A percentile compares a stretch with the other conserved stretches of the same genome.
phyloP scores from a whole-genome alignment of 23 tunicate genomes.

The Corella eumyota region DNA sequence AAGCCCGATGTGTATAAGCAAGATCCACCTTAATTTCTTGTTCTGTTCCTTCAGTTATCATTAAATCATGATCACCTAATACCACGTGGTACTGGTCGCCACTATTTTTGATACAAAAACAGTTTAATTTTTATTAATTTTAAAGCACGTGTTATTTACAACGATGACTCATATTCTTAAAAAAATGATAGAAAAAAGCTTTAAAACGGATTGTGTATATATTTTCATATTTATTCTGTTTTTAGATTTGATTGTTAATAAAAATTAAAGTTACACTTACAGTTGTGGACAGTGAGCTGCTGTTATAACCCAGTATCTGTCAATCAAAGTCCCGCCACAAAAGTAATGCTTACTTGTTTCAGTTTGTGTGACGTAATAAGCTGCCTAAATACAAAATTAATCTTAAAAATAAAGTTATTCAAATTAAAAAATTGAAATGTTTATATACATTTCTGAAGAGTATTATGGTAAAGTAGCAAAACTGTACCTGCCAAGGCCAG shows the following conservation, averaged over 20 bases:
- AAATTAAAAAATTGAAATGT: too few species aligned
- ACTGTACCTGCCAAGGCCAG: constrained; percentile 88
- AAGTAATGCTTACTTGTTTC: constrained; percentile 25
- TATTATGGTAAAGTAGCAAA: too few species aligned
- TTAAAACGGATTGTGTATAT: too few species aligned
- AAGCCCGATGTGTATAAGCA: constrained; percentile 27
- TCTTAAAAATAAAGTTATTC: not conserved
- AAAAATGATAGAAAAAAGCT: too few species aligned
- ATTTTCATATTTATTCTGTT: too few species aligned
- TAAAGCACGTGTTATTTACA: too few species aligned
- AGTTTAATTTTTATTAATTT: not conserved
- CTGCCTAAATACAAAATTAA: constrained; percentile 27
- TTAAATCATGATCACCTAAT: constrained; percentile 62
- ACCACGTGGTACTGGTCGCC: constrained; percentile 63
- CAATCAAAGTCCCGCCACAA: constrained; percentile 92
- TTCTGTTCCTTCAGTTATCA: constrained; percentile 44
- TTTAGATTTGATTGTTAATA: not conserved
- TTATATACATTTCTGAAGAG: too few species aligned
- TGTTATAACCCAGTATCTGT: constrained; percentile 87
- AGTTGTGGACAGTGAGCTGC: constrained; percentile 95
- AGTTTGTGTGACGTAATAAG: constrained; percentile 59
- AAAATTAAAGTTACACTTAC: constrained; percentile 30
- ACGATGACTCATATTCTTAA: too few species aligned
- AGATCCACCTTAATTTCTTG: constrained; percentile 58
- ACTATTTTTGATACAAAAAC: too few species aligned